Base-by-base conservation (phyloP, 2,888 invertebrate species). In the Orchesella flavescens region DNA sequence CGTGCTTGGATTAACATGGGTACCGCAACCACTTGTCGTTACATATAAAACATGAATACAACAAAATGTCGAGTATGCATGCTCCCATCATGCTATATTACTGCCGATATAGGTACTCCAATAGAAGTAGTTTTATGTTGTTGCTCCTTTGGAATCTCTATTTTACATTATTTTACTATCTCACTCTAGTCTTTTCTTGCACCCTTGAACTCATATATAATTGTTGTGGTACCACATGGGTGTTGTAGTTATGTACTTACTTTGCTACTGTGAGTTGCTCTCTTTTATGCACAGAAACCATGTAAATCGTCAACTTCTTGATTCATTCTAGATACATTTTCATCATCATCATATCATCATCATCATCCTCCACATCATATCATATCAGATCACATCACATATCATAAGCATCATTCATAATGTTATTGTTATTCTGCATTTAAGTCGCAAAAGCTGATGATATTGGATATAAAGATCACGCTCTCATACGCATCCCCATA, bases 1-100 rank as follows among this genome's bases (percentile, higher is more conserved):
- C 46, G 4, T 77, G 76, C 76, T 59, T 77, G 76, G 76, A 57
- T 77, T 77, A 77, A 68, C 76, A 77, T 59, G 76, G 57, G 68
- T 46, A 68, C 57, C 65, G 34, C 34, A 23, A n/a, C 13, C 24
- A 61, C 24, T 24, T 24, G 61, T 17, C 57, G 17, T 34, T 34
- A 34, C 34, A 66, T 53, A 21, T 76, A 55, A 53, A 43, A 53
- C 74, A 59, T 55, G 68, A 61, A 61, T 24, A 74, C 34, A 34
- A n/a, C n/a, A n/a, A n/a, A n/a, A 24, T 77, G 76, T 77, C 68
- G 68, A 59, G 66, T 24, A 68, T 77, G 34, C 74, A 43, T 34
- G 34, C 34, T 34, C 2, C 34, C 34, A 34, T 7, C 34, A 34
- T 34, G 66, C 53, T 59, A 12, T 53, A 61, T 59, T 3, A 23